A percentile compares a stretch with the other conserved stretches of the same genome.
Evolutionary conservation across 2,888 invertebrate species (phyloP).

Genomic region (Harpalus rubripes): DNA sequence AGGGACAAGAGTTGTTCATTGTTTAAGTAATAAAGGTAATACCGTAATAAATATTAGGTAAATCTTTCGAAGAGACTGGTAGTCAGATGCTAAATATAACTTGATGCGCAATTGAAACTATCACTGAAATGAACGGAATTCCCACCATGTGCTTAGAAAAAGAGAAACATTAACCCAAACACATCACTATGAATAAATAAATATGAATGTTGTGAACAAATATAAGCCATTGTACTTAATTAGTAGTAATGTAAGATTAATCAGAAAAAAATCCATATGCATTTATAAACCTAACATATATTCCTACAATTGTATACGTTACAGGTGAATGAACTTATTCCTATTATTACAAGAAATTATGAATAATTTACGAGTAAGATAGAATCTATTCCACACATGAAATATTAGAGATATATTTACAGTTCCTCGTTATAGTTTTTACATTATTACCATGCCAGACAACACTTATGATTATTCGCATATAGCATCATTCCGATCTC

Average conservation of each 20-base stretch:
- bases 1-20: too few species aligned
- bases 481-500: neutral
- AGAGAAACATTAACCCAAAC: neutral
- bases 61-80: too few species aligned
- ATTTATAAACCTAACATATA: neutral
- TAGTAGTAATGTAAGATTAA: conserved; percentile 1
- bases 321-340: neutral
- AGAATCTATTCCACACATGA: neutral
- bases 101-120: too few species aligned
- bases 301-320: neutral
- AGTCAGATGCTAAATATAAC: too few species aligned
- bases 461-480: too few species aligned
- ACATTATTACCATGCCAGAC: too few species aligned
- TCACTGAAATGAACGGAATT: too few species aligned
- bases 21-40: too few species aligned
- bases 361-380: neutral
- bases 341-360: neutral
- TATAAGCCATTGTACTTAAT: neutral
- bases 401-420: too few species aligned
- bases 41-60: too few species aligned
- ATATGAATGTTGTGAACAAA: neutral
- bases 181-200: neutral
- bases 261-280: neutral
- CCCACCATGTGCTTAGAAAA: too few species aligned
- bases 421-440: too few species aligned